Base-by-base conservation (phyloP, 2,797 vertebrate genomes). In the Gorsachius magnificus region DNA sequence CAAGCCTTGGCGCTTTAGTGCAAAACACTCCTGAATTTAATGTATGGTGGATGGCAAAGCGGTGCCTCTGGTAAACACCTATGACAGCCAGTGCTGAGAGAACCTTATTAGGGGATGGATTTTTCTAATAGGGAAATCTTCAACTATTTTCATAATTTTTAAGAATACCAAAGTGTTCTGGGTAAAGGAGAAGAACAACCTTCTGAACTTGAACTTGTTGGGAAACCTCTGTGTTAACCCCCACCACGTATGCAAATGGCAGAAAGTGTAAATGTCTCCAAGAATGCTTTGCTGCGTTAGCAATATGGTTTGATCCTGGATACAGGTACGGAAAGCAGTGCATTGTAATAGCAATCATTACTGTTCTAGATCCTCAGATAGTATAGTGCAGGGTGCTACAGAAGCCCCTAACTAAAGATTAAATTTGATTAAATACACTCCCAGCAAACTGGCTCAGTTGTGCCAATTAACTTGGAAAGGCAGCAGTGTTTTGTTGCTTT, bases 391-490 rank as follows among this genome's bases (percentile, higher is more conserved):
- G 83, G 65, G 75, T 91, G 79, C 79, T 88, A 58, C 15, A 91
- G 92, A 63, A 96, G 66, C 87, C 95, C 94, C 75, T 69, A 88
- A 79, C 56, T 51, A 43, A 89, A 92, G 82, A 83, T 94, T 58
- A 61, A 82, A 72, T 83, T 88, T 76, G 76, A 46, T 83, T 66
- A 81, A 95, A 95, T 51, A 29, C 60, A 85, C 65, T 75, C 9
- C 6, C 75, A 61, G 77, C 68, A 29, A 94, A 56, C 46, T 75
- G 72, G 14, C 76, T 69, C 3, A 1, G 17, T 50, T 46, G 77
- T 96, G 95, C 93, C 94, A 95, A 77, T 86, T 68, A 80, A 87
- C 76, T 93, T 80, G 87, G 92, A 68, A 77, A 29, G 3, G 68
- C 26, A 2, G 89, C 48, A 53, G 86, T 35, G 28, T 87, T 96